phyloP scores from a whole-genome alignment of 2,797 vertebrate genomes.

The Myotis pilosus region DNA sequence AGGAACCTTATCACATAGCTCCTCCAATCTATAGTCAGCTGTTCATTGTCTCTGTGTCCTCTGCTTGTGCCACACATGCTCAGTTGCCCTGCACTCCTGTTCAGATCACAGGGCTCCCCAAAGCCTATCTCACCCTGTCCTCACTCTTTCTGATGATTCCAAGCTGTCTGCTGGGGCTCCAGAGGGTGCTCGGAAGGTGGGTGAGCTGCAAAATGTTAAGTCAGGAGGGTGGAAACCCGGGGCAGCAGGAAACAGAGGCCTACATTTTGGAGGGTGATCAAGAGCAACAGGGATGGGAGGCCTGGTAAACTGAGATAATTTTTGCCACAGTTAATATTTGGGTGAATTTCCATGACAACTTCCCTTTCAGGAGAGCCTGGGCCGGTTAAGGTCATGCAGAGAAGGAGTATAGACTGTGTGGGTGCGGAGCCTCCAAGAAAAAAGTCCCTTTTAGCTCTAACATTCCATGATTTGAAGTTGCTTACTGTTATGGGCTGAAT shows the following conservation, averaged over 20 bases:
- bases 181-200: accelerated
- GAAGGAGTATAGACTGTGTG: background rate
- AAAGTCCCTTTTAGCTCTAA: background rate
- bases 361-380: background rate
- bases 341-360: background rate
- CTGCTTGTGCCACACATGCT: background rate
- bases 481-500: background rate
- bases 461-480: background rate
- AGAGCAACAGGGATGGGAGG: background rate
- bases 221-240: background rate
- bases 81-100: background rate
- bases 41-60: background rate
- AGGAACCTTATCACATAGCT: background rate
- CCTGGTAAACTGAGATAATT: background rate
- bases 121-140: background rate
- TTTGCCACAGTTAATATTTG: background rate
- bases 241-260: background rate
- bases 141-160: background rate
- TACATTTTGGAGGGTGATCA: background rate
- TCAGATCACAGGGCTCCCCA: background rate
- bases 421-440: background rate
- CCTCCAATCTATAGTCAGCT: background rate
- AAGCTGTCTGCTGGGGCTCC: background rate
- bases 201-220: background rate
- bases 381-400: background rate